Evolutionary conservation across 1,140 invertebrate species (phyloP).

Genomic region (Apis florea): DNA sequence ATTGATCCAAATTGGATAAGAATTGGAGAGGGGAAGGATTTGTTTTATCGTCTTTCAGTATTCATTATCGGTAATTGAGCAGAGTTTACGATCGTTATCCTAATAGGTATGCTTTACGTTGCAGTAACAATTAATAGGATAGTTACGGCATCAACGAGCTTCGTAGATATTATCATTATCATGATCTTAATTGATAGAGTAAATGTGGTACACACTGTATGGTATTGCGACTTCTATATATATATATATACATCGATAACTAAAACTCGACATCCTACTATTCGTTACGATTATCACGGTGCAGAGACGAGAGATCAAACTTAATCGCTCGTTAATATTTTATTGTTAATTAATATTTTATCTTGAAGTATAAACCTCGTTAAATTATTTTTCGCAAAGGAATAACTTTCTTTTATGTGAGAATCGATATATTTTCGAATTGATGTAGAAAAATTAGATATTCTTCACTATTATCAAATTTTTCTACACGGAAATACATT

Average conservation of each 20-base stretch:
- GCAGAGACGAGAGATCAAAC: not conserved
- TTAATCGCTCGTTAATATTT: not conserved
- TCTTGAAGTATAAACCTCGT: no score
- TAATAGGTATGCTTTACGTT: not conserved
- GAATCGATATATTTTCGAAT: no score
- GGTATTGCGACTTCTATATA: not conserved
- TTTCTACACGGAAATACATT: no score
- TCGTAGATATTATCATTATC: slow-evolving; percentile 21
- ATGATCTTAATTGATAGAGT: slow-evolving; percentile 34
- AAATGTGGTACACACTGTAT: not conserved
- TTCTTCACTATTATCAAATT: no score
- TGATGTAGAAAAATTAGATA: no score
- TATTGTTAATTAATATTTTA: no score
- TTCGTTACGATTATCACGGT: not conserved
- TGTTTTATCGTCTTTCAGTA: not conserved
- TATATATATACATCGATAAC: not conserved
- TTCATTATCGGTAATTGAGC: not conserved
- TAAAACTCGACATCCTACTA: not conserved
- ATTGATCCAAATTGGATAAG: not conserved
- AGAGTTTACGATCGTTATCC: not conserved
- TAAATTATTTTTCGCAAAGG: no score
- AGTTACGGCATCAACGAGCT: not conserved
- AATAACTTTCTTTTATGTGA: no score
- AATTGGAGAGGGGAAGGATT: not conserved
- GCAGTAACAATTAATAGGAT: slow-evolving; percentile 20